These are phyloP conservation scores for Aphidius colemani DNA, from an alignment of 2,888 invertebrate species.

Conservation along the genomic window DNA sequence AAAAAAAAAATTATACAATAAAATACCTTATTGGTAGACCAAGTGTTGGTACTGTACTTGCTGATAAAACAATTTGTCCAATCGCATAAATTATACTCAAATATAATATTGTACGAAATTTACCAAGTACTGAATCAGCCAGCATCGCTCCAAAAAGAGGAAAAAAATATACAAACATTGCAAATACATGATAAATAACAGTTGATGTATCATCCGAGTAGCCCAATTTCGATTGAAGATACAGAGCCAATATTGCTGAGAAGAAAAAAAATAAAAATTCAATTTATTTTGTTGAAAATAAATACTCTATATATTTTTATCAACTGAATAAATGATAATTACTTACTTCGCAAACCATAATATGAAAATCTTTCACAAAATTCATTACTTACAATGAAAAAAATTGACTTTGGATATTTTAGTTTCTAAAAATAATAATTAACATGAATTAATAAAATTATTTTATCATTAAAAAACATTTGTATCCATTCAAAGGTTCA, in stretches of 20 bases:
- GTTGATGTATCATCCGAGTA: conserved; percentile 78
- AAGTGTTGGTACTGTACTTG: conserved; percentile 69
- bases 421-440: conserved; percentile 63
- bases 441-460: not conserved
- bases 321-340: conserved; percentile 21
- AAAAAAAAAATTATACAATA: conserved; percentile 40
- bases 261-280: conserved; percentile 40
- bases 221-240: conserved; percentile 78
- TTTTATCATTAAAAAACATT: not conserved
- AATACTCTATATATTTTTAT: no score
- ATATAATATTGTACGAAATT: conserved; percentile 88
- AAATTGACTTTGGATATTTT: conserved; percentile 85
- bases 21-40: conserved; percentile 65
- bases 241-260: conserved; percentile 90
- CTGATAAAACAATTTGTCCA: conserved; percentile 80
- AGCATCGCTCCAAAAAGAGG: conserved; percentile 90
- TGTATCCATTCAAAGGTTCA: not conserved
- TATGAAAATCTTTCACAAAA: conserved; percentile 97
- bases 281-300: no score
- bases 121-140: conserved; percentile 90
- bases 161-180: conserved; percentile 87
- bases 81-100: conserved; percentile 84
- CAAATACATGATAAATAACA: conserved; percentile 86
- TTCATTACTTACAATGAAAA: conserved; percentile 94
- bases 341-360: conserved; percentile 96